Evolutionary conservation across 2,113 vertebrate species (phyloP).

Genomic region (Nannospalax galili): DNA sequence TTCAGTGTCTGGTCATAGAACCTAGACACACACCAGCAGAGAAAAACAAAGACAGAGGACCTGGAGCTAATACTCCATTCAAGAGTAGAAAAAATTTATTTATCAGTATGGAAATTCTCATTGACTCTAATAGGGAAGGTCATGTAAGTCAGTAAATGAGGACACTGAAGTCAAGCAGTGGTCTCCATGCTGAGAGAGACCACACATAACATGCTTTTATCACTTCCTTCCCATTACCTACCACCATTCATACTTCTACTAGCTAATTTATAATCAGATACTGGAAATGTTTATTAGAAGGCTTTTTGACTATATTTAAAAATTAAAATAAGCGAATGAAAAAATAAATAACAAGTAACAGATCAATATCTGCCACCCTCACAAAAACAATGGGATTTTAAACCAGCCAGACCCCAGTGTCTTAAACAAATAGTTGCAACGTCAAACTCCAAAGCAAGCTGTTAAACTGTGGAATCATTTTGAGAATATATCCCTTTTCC

Average conservation of each 20-base stretch:
- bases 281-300: not conserved
- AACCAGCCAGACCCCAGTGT: not conserved
- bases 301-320: not conserved
- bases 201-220: not conserved
- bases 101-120: not conserved
- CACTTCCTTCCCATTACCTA: not conserved
- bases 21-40: not conserved
- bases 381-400: constrained; percentile 1
- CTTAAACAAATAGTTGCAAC: constrained; percentile 33
- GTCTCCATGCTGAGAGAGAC: not conserved
- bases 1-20: constrained; percentile 7
- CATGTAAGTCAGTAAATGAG: not conserved
- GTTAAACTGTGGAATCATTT: not conserved
- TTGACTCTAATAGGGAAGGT: not conserved
- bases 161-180: not conserved
- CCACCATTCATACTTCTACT: not conserved
- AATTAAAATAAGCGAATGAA: not conserved
- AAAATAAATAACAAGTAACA: constrained; percentile 30
- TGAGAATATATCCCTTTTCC: constrained; percentile 6
- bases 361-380: not conserved
- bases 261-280: not conserved
- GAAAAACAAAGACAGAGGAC: not conserved
- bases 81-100: not conserved
- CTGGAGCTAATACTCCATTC: not conserved
- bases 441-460: not conserved